These are phyloP conservation scores for Leiothrix lutea DNA, from an alignment of 2,113 vertebrate genomes.

Conservation along the genomic window DNA sequence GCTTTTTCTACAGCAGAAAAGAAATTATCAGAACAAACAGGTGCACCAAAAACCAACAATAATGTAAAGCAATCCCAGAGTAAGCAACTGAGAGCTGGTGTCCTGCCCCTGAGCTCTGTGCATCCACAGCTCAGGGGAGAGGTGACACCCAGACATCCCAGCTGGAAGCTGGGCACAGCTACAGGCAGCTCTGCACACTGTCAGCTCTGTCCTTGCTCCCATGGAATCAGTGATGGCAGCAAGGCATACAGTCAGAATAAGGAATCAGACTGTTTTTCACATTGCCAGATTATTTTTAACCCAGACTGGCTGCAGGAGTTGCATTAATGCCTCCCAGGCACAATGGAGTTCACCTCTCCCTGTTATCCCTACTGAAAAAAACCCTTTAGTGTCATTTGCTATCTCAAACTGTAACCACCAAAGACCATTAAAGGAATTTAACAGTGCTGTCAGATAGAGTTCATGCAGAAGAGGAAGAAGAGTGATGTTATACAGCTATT, in stretches of 20 bases:
- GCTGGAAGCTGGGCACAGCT: background rate
- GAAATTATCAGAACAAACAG: background rate
- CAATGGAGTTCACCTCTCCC: background rate
- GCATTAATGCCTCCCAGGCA: background rate
- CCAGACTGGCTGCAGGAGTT: background rate
- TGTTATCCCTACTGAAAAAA: background rate
- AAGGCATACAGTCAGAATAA: background rate
- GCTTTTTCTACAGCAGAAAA: background rate
- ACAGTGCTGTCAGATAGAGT: background rate
- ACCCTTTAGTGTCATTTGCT: background rate
- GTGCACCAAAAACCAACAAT: background rate
- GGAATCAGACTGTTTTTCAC: background rate
- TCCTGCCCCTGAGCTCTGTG: background rate
- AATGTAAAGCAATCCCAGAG: background rate
- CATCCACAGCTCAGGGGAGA: background rate
- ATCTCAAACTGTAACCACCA: background rate
- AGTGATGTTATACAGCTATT: background rate
- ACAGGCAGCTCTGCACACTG: background rate
- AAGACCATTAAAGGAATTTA: background rate
- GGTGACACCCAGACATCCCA: background rate
- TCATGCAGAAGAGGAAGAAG: background rate
- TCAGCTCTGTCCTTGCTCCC: background rate
- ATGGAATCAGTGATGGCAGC: background rate
- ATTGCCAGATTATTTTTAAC: background rate
- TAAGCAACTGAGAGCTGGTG: background rate